Conservation (phyloP, 2,888 invertebrate species). For the Andrena bucephala region DNA sequence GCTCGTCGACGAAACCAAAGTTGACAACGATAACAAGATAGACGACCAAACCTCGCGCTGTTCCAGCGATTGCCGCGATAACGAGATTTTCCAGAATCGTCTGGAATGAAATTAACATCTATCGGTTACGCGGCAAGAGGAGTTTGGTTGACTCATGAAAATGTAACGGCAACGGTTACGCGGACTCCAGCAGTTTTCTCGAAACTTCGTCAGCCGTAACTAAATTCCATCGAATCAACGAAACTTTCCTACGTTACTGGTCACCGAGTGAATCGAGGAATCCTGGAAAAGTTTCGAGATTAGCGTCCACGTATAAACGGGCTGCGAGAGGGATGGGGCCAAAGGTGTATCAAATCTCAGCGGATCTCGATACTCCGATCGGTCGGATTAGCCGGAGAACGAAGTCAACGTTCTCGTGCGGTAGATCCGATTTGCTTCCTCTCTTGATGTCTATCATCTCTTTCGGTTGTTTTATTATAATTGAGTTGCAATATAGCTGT, state of each 20-base stretch:
- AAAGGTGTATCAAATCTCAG: conserved; percentile 9
- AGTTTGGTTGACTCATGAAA: conserved; percentile 60
- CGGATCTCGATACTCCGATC: conserved; percentile 15
- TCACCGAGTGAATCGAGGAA: conserved; percentile 37
- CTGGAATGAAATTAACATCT: conserved; percentile 58
- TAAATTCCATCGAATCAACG: conserved; percentile 64
- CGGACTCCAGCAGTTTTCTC: conserved; percentile 48
- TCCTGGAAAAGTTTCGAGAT: conserved; percentile 57
- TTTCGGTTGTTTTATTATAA: too few species aligned
- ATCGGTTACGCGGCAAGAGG: conserved; percentile 54
- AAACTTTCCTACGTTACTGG: conserved; percentile 43
- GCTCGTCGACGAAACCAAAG: conserved; percentile 38
- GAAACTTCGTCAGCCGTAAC: conserved; percentile 52
- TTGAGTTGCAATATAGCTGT: too few species aligned
- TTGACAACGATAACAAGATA: conserved; percentile 44
- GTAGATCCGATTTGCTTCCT: not conserved
- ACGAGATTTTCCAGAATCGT: conserved; percentile 50
- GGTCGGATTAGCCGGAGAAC: conserved; percentile 13
- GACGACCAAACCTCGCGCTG: conserved; percentile 20
- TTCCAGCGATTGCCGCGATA: conserved; percentile 44
- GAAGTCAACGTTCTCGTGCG: not conserved
- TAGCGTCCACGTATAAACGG: conserved; percentile 38
- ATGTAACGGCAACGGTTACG: conserved; percentile 52
- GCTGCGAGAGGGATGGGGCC: conserved; percentile 18
- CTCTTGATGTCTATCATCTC: not conserved